phyloP scores from a whole-genome alignment of 2,888 invertebrate species.

The Balanococcus diminutus region DNA sequence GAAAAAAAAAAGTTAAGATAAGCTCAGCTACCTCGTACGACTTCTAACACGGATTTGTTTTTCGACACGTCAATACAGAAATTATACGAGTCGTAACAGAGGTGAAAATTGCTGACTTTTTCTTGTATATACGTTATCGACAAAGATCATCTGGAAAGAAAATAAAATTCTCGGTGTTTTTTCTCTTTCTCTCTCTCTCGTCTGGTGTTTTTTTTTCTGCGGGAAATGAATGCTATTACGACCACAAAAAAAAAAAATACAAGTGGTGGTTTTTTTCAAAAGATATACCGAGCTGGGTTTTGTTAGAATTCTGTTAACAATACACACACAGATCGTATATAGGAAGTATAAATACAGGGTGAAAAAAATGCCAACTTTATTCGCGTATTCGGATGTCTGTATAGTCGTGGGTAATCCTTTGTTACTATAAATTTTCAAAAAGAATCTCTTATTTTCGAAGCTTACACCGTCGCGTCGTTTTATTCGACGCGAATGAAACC shows the following conservation, averaged over 20 bases:
- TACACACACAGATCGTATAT: slow-evolving; percentile 24
- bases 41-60: not conserved
- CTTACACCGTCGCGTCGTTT: not conserved
- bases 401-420: not conserved
- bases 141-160: not conserved
- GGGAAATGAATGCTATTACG: slow-evolving; percentile 9
- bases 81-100: not conserved
- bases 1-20: not conserved
- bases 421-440: slow-evolving; percentile 28
- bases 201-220: not conserved
- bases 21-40: not conserved
- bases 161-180: not conserved
- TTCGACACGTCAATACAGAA: slow-evolving; percentile 7
- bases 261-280: not conserved
- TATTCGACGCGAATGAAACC: not conserved
- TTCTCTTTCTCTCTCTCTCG: not conserved
- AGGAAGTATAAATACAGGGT: not conserved
- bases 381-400: not conserved
- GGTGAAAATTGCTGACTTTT: slow-evolving; percentile 21
- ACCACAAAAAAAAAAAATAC: not conserved
- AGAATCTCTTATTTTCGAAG: not conserved
- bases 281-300: slow-evolving; percentile 4
- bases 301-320: slow-evolving; percentile 21
- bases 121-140: not conserved
- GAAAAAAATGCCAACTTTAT: not conserved